Conservation (phyloP, 2,797 vertebrate genomes). For the Sebastes diaconus region DNA sequence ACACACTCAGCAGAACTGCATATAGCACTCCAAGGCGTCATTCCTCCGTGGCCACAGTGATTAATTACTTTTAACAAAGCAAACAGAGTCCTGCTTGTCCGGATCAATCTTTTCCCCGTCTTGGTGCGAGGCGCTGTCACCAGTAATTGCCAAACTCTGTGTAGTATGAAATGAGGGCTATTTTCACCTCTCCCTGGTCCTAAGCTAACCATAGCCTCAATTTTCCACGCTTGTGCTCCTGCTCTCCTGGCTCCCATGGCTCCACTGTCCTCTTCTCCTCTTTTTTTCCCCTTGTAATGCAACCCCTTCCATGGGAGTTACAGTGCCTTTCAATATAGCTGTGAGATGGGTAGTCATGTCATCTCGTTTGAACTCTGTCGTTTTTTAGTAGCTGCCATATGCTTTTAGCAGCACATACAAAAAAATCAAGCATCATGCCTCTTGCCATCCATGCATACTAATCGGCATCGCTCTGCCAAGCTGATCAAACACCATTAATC, state of each 20-base stretch:
- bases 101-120: slow-evolving; percentile 74
- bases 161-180: slow-evolving; percentile 74
- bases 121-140: slow-evolving; percentile 61
- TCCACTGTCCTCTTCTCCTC: not conserved
- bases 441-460: slow-evolving; percentile 53
- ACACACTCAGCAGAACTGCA: slow-evolving; percentile 42
- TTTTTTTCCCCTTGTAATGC: slow-evolving; percentile 6
- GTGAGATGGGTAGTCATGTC: slow-evolving; percentile 13
- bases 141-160: slow-evolving; percentile 75
- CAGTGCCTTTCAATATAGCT: slow-evolving; percentile 3
- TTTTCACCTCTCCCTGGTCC: slow-evolving; percentile 48
- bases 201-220: slow-evolving; percentile 60
- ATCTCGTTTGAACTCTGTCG: slow-evolving; percentile 2
- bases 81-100: slow-evolving; percentile 78
- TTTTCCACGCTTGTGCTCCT: slow-evolving; percentile 48
- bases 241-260: slow-evolving; percentile 29
- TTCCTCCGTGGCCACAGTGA: slow-evolving; percentile 71
- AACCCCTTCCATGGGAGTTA: not conserved
- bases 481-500: slow-evolving; percentile 79
- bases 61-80: slow-evolving; percentile 83
- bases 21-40: slow-evolving; percentile 47
- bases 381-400: slow-evolving; percentile 40
- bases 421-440: slow-evolving; percentile 40
- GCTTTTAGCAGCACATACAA: slow-evolving; percentile 43
- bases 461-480: slow-evolving; percentile 59